These are phyloP conservation scores for Sesamia inferens DNA, from an alignment of 2,888 invertebrate genomes.

Conservation along the genomic window DNA sequence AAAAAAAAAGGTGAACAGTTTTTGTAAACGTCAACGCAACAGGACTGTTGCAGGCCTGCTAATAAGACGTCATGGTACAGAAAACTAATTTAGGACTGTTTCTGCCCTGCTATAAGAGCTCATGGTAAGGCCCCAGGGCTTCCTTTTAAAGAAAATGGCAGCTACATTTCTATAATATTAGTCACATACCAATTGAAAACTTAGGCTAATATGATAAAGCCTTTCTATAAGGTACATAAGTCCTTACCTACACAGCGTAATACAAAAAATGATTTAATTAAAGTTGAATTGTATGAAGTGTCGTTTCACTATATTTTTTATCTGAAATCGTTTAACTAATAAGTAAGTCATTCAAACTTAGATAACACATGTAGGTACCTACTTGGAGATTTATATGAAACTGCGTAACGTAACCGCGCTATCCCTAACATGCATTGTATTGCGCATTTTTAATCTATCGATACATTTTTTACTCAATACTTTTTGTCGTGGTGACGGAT, in stretches of 20 bases:
- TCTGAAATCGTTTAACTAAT: constrained; percentile 4
- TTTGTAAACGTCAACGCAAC: too few relatives aligned
- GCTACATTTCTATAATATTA: too few relatives aligned
- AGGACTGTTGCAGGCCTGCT: too few relatives aligned
- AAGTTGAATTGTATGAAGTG: not conserved
- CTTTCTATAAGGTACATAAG: too few relatives aligned
- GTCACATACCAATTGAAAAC: too few relatives aligned
- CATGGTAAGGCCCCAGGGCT: too few relatives aligned
- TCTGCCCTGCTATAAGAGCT: too few relatives aligned
- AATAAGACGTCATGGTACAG: too few relatives aligned
- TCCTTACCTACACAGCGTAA: not conserved
- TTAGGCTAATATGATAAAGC: too few relatives aligned
- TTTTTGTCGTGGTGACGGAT: constrained; percentile 35
- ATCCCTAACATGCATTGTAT: constrained; percentile 3
- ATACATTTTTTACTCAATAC: constrained; percentile 16
- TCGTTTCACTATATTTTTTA: not conserved
- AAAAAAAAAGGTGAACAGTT: too few relatives aligned
- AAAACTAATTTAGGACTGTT: too few relatives aligned
- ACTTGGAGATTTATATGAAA: constrained; percentile 1
- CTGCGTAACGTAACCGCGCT: not conserved
- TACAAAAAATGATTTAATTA: not conserved
- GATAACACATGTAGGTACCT: not conserved
- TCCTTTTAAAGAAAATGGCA: not conserved
- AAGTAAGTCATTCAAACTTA: not conserved
- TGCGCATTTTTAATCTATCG: constrained; percentile 13